A percentile compares a stretch with the other conserved stretches of the same genome.
phyloP scores from a whole-genome alignment of 2,113 vertebrate genomes.

The Trematomus loennbergii region DNA sequence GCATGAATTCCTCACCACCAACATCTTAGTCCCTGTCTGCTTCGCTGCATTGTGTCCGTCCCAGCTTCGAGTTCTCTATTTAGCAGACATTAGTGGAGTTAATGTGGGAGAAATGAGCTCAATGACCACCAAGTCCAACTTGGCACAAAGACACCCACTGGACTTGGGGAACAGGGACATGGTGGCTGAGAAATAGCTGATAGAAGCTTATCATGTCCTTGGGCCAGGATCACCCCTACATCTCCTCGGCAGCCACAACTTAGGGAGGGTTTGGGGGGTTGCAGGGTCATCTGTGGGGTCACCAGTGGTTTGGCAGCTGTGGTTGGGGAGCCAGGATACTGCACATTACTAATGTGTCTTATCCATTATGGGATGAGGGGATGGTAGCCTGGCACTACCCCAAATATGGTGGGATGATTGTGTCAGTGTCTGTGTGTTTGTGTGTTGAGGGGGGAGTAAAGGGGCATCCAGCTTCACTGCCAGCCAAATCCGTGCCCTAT shows the following conservation, averaged over 20 bases:
- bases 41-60: constrained; percentile 51
- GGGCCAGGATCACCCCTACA: constrained; percentile 58
- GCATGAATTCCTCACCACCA: constrained; percentile 53
- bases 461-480: constrained; percentile 36
- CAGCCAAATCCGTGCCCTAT: constrained; percentile 72
- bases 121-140: constrained; percentile 70
- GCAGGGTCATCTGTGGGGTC: constrained; percentile 73
- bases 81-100: constrained; percentile 77
- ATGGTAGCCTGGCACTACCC: constrained; percentile 73
- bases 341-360: constrained; percentile 75
- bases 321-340: constrained; percentile 63
- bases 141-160: constrained; percentile 57
- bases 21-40: constrained; percentile 6
- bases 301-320: constrained; percentile 70
- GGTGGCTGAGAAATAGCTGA: constrained; percentile 68
- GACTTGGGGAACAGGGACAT: constrained; percentile 55
- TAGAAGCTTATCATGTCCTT: constrained; percentile 74
- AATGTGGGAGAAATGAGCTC: constrained; percentile 77
- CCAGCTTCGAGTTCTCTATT: constrained; percentile 74
- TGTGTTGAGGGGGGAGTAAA: neutral
- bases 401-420: constrained; percentile 58
- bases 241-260: constrained; percentile 37
- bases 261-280: constrained; percentile 29
- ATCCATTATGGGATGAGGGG: constrained; percentile 70
- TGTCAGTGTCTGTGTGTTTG: constrained; percentile 41